phyloP scores from a whole-genome alignment of 2,113 vertebrate species.

The Mirounga angustirostris region DNA sequence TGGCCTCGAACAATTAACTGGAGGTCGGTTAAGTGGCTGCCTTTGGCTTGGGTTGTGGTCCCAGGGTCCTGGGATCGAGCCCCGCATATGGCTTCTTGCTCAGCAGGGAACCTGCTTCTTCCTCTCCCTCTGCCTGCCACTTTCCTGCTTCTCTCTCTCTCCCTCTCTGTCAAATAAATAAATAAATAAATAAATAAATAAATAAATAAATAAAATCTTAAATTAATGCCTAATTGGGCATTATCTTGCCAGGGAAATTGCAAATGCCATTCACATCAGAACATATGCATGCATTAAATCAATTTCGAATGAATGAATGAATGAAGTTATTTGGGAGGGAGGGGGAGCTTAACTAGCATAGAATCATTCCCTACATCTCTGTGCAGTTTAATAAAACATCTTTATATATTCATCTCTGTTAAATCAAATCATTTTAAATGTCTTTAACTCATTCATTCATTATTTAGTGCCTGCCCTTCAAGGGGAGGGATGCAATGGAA shows the following conservation, averaged over 20 bases:
- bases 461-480: neutral
- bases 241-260: neutral
- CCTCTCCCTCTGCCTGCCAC: neutral
- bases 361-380: neutral
- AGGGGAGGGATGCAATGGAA: neutral
- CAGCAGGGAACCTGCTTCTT: neutral
- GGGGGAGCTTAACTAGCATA: neutral
- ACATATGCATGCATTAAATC: neutral
- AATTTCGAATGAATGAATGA: slow-evolving; percentile 21
- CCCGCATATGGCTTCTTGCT: neutral
- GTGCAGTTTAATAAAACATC: neutral
- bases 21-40: neutral
- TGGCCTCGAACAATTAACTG: neutral
- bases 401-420: neutral
- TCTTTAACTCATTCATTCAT: neutral
- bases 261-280: neutral
- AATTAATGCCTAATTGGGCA: neutral
- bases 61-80: neutral
- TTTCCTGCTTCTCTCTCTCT: neutral
- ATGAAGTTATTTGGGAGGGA: neutral
- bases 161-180: neutral
- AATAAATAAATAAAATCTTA: neutral
- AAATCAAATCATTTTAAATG: neutral
- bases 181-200: too few species aligned
- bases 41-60: neutral